phyloP scores from a whole-genome alignment of 2,113 vertebrate genomes.

The Scomber japonicus region DNA sequence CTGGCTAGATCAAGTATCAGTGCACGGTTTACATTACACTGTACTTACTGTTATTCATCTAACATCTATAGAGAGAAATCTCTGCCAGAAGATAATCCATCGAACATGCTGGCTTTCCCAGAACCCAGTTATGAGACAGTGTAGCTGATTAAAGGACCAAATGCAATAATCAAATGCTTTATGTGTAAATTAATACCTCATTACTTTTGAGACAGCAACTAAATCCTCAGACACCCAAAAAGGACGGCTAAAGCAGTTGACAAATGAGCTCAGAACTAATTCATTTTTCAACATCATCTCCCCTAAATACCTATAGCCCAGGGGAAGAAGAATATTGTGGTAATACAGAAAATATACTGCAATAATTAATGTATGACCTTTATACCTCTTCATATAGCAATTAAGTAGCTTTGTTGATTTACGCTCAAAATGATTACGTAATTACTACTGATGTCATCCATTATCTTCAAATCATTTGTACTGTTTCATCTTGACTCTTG shows the following conservation, averaged over 20 bases:
- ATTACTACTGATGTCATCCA: too few species aligned
- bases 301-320: not conserved
- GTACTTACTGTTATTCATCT: conserved; percentile 37
- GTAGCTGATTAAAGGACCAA: conserved; percentile 35
- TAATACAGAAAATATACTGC: not conserved
- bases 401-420: too few species aligned
- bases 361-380: conserved; percentile 53
- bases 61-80: conserved; percentile 20
- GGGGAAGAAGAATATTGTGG: conserved; percentile 30
- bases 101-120: conserved; percentile 37
- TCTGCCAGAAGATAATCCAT: conserved; percentile 50
- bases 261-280: conserved; percentile 35
- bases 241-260: conserved; percentile 14
- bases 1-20: conserved; percentile 4
- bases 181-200: conserved; percentile 37
- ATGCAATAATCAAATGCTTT: conserved; percentile 17
- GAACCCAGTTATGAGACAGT: conserved; percentile 36
- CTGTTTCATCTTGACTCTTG: too few species aligned
- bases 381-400: conserved; percentile 23
- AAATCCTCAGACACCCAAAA: conserved; percentile 18
- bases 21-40: not conserved
- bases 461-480: too few species aligned
- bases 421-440: too few species aligned
- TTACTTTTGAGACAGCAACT: conserved; percentile 2
- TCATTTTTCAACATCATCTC: conserved; percentile 31